Percentiles rank a stretch among this genome's conserved stretches.
Evolutionary conservation across 2,797 vertebrate species (phyloP).

Genomic region (Lutra lutra): DNA sequence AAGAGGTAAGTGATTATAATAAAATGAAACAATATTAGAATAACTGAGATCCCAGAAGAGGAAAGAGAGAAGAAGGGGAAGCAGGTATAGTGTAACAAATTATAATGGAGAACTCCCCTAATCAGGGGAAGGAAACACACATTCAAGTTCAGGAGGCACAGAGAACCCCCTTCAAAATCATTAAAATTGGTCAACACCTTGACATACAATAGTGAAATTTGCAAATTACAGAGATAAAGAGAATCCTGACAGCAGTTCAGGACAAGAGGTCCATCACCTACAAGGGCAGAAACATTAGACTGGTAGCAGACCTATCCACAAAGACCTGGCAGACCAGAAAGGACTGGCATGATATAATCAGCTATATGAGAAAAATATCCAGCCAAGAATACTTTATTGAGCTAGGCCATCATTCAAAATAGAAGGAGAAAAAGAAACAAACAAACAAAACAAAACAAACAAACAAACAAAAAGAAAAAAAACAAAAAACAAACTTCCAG

Average conservation of each 20-base stretch:
- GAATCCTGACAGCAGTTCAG: neutral
- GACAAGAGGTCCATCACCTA: neutral
- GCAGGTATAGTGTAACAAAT: neutral
- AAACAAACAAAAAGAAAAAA: too few relatives aligned
- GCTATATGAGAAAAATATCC: neutral
- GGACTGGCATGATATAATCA: neutral
- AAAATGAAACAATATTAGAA: neutral
- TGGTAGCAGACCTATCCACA: neutral
- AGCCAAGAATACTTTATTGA: neutral
- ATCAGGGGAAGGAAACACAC: neutral
- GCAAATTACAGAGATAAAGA: neutral
- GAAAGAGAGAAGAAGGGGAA: neutral
- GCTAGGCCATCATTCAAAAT: neutral
- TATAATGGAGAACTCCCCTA: neutral
- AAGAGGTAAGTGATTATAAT: neutral
- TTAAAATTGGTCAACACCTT: neutral
- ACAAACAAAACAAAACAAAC: too few relatives aligned
- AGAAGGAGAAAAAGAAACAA: neutral
- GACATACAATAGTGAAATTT: neutral
- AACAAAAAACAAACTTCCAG: neutral
- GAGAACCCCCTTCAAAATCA: neutral
- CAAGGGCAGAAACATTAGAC: neutral
- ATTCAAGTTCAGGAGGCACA: neutral
- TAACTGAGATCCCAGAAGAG: neutral
- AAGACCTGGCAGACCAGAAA: neutral